Evolutionary conservation across 1,140 invertebrate species (phyloP), one percentile per base, ranked within the genome.

Genomic region (Helicoverpa armigera): DNA sequence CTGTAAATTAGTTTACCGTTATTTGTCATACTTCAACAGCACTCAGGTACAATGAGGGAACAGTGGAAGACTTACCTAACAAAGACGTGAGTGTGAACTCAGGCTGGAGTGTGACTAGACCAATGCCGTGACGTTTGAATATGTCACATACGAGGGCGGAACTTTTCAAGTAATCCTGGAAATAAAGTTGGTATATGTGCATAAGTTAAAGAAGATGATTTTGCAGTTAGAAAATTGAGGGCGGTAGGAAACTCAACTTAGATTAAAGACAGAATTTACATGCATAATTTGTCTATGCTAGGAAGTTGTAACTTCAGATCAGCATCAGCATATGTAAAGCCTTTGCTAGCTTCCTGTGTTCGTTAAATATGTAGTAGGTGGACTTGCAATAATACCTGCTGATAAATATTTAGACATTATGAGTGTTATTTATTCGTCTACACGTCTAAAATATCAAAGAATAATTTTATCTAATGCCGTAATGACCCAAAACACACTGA

Each of bases 21-120:
- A 74, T 16, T 12, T 48, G 35, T 43, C 0, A 23, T 9, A 9
- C 35, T 7, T 43, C 35, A 43, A 43, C 35, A 43, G 35, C 35
- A 43, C 5, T 43, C 5, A 43, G 35, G 35, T 43, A 9, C 35
- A 43, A 23, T 23, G 2, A 23, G 2, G 23, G 23, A 43, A 43
- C 3, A 43, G 3, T 43, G 5, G 9, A 43, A 9, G 12, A 74
- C 69, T 86, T 90, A 93, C 92, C 92, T 81, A 82, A 81, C 12
- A 90, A 79, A n/a, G 89, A 80, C 2, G 87, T 69, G 0, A 92
- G 83, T 9, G 83, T 82, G 54, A 98, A 98, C 94, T 98, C 97
- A 10, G 97, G 97, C 86, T 98, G 97, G 85, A 98, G 96, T 0
- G 97, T 98, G 10, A 97, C 97, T 83, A 97, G 96, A 2, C 96